Percentiles rank a stretch among this genome's conserved stretches.
These are phyloP conservation scores for Burhinus oedicnemus DNA, from an alignment of 2,113 vertebrate species.

Conservation along the genomic window DNA sequence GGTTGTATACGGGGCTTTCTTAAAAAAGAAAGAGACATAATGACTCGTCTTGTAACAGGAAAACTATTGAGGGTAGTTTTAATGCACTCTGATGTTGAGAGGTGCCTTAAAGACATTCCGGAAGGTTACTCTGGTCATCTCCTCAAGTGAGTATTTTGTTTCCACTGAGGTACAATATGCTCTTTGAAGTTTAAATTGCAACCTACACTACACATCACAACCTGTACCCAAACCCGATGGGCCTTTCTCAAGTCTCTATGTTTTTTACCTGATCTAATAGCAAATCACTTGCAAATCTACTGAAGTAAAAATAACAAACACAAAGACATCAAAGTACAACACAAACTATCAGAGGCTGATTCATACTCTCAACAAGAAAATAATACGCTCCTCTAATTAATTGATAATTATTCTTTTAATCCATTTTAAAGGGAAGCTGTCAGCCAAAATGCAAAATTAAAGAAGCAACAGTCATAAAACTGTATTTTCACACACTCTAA, in stretches of 20 bases:
- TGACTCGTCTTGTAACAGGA: not conserved
- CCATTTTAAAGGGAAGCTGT: not conserved
- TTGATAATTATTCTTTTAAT: not conserved
- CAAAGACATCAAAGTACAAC: constrained; percentile 51
- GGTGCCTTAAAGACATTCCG: not conserved
- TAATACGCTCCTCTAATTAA: not conserved
- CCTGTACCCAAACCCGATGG: not conserved
- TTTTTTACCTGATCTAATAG: not conserved
- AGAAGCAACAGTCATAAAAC: not conserved
- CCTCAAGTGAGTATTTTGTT: not conserved
- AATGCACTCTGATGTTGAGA: not conserved
- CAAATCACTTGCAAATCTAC: constrained; percentile 11
- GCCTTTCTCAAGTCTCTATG: not conserved
- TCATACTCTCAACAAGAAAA: not conserved
- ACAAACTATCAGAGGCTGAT: not conserved
- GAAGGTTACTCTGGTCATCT: not conserved
- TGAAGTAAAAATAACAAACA: constrained; percentile 6
- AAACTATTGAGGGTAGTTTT: not conserved
- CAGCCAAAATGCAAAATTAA: not conserved
- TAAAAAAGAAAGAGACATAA: not conserved
- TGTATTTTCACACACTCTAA: not conserved
- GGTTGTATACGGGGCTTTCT: not conserved
- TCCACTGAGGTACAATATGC: not conserved
- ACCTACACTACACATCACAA: not conserved
- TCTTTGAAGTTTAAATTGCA: constrained; percentile 54